Conservation (phyloP, 2,888 invertebrate species). For the Stomorhina lunata region DNA sequence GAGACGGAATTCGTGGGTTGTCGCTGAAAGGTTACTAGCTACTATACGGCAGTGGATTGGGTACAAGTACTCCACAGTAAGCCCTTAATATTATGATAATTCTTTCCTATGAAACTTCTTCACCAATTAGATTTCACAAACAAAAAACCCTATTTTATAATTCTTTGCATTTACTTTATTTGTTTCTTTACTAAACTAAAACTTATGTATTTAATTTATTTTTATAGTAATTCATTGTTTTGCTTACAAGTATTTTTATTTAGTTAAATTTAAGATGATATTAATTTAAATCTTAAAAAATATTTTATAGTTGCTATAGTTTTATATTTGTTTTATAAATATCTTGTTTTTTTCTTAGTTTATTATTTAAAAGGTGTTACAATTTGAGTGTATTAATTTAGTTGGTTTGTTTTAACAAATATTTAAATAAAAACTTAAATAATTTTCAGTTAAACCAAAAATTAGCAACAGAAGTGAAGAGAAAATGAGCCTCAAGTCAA, state of each 20-base stretch:
- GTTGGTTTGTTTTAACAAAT: background rate
- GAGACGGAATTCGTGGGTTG: no score
- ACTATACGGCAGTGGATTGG: no score
- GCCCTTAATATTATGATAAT: no score
- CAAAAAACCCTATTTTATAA: no score
- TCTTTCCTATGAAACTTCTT: no score
- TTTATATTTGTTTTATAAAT: constrained; percentile 8
- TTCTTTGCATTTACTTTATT: constrained; percentile 10
- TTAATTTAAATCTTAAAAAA: constrained; percentile 49
- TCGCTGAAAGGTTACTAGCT: no score
- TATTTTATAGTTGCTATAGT: constrained; percentile 24
- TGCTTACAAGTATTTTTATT: constrained; percentile 39
- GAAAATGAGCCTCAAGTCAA: no score
- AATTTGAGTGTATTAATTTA: no score
- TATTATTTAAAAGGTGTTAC: constrained; percentile 8
- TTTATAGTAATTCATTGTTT: constrained; percentile 27
- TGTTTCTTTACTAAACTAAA: constrained; percentile 52
- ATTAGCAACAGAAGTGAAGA: no score
- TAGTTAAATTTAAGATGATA: constrained; percentile 47
- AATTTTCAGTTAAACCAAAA: no score
- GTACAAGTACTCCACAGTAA: no score
- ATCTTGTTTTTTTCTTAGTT: background rate
- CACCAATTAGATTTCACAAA: background rate
- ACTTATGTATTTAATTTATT: constrained; percentile 20
- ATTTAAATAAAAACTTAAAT: background rate